A percentile compares a stretch with the other conserved stretches of the same genome.
Conservation (phyloP, 2,113 vertebrate genomes). For the Clupea harengus region DNA sequence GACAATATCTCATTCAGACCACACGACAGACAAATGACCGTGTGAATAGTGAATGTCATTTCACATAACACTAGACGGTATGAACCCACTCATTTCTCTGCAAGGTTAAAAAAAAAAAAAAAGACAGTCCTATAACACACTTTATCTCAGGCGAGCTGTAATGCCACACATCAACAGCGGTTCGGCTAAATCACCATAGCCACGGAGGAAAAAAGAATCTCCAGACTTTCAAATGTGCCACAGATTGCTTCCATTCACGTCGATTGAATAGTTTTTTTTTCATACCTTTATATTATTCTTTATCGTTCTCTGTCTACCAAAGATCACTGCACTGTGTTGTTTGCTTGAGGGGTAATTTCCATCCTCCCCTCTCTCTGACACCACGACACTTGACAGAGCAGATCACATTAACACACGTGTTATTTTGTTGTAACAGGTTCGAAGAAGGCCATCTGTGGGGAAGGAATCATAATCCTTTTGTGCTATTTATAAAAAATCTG, state of each 20-base stretch:
- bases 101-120: background rate
- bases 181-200: background rate
- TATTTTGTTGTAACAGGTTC: conserved; percentile 35
- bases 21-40: background rate
- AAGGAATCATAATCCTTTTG: conserved; percentile 17
- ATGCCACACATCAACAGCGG: background rate
- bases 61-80: background rate
- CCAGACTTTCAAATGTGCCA: background rate
- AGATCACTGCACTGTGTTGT: conserved; percentile 21
- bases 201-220: background rate
- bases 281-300: no score
- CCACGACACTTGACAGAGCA: conserved; percentile 22
- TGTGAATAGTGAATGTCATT: background rate
- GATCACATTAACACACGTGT: background rate
- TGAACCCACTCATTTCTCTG: background rate
- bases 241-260: conserved; percentile 21
- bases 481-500: conserved; percentile 35
- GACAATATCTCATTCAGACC: background rate
- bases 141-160: background rate
- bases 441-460: background rate
- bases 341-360: conserved; percentile 18
- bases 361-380: background rate
- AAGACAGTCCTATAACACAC: conserved; percentile 3
- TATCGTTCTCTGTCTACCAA: background rate
- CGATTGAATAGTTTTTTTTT: conserved; percentile 15